Percentiles rank a stretch among this genome's conserved stretches.
These are phyloP conservation scores for Aquatica leii DNA, from an alignment of 2,888 invertebrate genomes.

Conservation along the genomic window DNA sequence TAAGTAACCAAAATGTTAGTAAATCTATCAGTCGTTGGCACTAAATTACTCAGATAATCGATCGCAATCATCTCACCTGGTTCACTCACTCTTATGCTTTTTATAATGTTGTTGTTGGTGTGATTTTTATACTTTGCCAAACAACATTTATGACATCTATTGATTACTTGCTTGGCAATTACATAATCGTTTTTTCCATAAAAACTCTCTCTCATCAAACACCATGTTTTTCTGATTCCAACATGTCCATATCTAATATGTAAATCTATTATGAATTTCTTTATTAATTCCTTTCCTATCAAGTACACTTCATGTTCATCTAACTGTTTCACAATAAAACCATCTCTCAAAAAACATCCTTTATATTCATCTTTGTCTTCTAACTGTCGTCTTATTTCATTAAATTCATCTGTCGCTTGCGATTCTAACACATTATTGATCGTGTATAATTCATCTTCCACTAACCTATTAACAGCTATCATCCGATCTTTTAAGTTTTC, in stretches of 20 bases:
- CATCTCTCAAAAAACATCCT: background rate
- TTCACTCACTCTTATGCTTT: background rate
- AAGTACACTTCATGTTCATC: background rate
- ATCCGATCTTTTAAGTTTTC: no score
- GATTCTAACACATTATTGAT: no score
- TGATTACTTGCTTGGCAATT: background rate
- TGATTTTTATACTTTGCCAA: background rate
- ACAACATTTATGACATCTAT: background rate
- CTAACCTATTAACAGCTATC: no score
- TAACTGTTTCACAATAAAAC: background rate
- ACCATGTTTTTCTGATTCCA: background rate
- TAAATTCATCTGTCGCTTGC: background rate
- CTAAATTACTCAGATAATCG: background rate
- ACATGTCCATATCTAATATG: background rate
- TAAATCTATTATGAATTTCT: background rate
- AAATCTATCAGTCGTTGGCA: background rate
- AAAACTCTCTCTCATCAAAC: background rate
- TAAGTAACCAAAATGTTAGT: background rate
- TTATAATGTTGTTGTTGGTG: background rate
- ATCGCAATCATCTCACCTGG: background rate
- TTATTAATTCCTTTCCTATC: background rate
- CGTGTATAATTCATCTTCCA: constrained; percentile 18
- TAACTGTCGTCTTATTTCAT: background rate
- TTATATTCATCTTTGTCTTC: background rate
- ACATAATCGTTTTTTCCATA: background rate